Conservation (phyloP, 2,113 vertebrate species). For the Hydropotes inermis region DNA sequence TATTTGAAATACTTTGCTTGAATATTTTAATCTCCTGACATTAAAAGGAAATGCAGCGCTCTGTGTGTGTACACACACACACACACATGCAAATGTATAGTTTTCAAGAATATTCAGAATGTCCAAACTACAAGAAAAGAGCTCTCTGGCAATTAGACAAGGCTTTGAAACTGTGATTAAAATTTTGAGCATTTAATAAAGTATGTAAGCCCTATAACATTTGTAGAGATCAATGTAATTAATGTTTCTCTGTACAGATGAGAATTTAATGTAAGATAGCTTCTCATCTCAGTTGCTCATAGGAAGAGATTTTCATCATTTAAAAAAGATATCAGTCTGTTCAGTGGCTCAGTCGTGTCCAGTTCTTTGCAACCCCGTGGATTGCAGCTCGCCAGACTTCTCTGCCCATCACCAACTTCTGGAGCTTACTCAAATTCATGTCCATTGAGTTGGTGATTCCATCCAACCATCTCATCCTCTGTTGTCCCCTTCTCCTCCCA, state of each 20-base stretch:
- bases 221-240: background rate
- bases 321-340: background rate
- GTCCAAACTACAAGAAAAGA: background rate
- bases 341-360: rapidly evolving
- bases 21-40: background rate
- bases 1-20: background rate
- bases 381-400: background rate
- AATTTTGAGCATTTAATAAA: background rate
- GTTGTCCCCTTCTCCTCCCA: background rate
- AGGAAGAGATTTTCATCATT: background rate
- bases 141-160: background rate
- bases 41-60: background rate
- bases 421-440: background rate
- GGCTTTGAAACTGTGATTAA: background rate
- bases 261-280: background rate
- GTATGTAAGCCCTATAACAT: background rate
- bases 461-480: background rate
- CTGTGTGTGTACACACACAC: background rate
- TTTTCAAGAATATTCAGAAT: background rate
- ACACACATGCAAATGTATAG: background rate
- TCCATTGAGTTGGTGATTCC: background rate
- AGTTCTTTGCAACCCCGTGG: background rate
- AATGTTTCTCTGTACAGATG: background rate
- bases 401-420: background rate
- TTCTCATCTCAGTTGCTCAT: background rate